Base-by-base conservation (phyloP, 2,888 invertebrate species). In the Neoaliturus tenellus region DNA sequence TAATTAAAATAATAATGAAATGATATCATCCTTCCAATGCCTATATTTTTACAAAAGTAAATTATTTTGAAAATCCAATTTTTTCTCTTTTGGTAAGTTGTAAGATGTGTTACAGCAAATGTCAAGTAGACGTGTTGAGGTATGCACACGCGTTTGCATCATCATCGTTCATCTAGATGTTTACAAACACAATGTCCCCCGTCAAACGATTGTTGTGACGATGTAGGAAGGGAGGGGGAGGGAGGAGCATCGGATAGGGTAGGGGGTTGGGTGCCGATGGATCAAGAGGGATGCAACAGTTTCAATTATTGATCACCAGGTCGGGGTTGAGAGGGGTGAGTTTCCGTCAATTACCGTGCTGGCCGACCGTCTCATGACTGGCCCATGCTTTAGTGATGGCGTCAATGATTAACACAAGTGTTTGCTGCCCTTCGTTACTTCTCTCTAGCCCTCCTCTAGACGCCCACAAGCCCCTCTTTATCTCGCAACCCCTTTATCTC, bases 291-390 rank as follows among this genome's bases (percentile, higher is more conserved):
- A 62, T 62, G 62, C 62, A 62, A 62, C 62, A 62, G 62, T 62
- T 62, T 62, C 62, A 62, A 62, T 62, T 62, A 62, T 62, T 62
- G 62, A 62, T 62, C 62, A 62, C 62, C 23, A 31, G 31, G 62
- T 28, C 28, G 31, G 62, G 62, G 28, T 3, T 5, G 20, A 25
- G 25, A 3, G 58, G 25, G 51, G 17, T 8, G 51, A 20, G 23
- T 3, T 44, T 44, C 55, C 23, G 55, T 55, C 55, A 55, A 25
- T 62, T 62, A 62, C 28, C 62, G 23, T 8, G 62, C 62, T 17
- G 28, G 28, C 14, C 62, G 62, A 25, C 14, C 31, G 31, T 62
- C 62, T 31, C 28, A 62, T 55, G 55, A 48, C 48, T n/a, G n/a
- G 3, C 17, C 20, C 55, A 55, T 62, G 62, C 62, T 31, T 28